Base-by-base conservation (phyloP, 2,113 vertebrate genomes). In the Prochilodus magdalenae region DNA sequence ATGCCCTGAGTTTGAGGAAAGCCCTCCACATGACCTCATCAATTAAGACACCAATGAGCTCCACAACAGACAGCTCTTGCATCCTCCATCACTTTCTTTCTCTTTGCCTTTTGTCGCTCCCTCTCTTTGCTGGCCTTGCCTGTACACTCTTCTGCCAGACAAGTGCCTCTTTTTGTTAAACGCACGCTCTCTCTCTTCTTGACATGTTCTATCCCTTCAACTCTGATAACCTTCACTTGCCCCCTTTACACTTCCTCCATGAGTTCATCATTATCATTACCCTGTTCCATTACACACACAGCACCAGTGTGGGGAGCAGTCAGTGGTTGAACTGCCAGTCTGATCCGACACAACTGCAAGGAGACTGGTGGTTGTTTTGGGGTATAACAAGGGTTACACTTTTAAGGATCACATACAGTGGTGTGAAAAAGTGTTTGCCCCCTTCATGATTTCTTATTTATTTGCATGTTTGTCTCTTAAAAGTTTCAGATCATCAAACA, bases 11-110 rank as follows among this genome's bases (percentile, higher is more conserved):
- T 88, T 90, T 89, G 87, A 84, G 73, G 74, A 36, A 87, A 91
- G 92, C 87, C 91, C 93, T 87, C 82, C 40, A 67, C 49, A 76
- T 93, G 92, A 94, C 93, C 93, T 90, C 93, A 93, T 94, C 89
- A 86, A 93, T 94, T 91, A 93, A 80, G 83, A 71, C 75, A 74
- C 63, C 85, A 62, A 89, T 87, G 91, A 88, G 83, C 86, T 90
- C 80, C 83, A 86, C 81, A 86, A 81, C 88, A 91, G 89, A 86
- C 89, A 91, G 82, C 36, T 77, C 79, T 81, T 51, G 55, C 84
- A 72, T 80, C 73, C 63, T 77, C 70, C 80, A 80, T 83, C 30
- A 76, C 79, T 84, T 85, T 78, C 89, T 89, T 88, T 73, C 73
- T 79, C 85, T 62, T 63, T 26, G 63, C 73, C 82, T 57, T 71